Evolutionary conservation across 2,113 vertebrate species (phyloP).

Genomic region (Tachycineta bicolor): DNA sequence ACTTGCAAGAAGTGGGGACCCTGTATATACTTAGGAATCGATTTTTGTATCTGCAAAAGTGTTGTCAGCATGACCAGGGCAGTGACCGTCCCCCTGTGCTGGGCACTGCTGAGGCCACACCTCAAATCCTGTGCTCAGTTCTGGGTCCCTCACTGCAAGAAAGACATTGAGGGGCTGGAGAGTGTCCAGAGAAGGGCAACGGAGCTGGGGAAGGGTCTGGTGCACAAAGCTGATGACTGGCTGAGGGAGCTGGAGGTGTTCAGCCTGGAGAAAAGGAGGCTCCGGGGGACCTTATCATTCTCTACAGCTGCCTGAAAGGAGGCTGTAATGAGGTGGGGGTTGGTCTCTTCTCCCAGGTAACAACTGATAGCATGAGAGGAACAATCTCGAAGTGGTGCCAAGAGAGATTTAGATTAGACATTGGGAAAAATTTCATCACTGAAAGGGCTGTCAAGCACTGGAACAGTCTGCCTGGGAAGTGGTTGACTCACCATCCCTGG

Average conservation of each 20-base stretch:
- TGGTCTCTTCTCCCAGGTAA: neutral
- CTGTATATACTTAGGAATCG: neutral
- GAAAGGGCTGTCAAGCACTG: neutral
- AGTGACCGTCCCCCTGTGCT: neutral
- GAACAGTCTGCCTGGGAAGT: neutral
- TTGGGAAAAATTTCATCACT: neutral
- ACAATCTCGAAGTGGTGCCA: neutral
- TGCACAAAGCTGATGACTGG: accelerated
- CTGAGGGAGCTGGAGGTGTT: accelerated
- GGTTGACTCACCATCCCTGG: neutral
- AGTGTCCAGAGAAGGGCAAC: accelerated
- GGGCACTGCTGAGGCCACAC: accelerated
- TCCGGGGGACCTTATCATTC: accelerated
- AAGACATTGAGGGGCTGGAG: neutral
- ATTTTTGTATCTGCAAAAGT: neutral
- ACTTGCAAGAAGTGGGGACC: neutral
- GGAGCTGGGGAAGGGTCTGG: accelerated
- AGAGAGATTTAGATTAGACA: neutral
- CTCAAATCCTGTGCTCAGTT: neutral
- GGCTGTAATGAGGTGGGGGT: accelerated
- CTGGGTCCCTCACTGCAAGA: accelerated
- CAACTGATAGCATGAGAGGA: neutral
- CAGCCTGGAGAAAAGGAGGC: neutral
- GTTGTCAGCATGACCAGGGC: neutral
- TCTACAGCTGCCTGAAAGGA: neutral